Conservation (phyloP, 2,888 invertebrate genomes). For the Sesia apiformis region DNA sequence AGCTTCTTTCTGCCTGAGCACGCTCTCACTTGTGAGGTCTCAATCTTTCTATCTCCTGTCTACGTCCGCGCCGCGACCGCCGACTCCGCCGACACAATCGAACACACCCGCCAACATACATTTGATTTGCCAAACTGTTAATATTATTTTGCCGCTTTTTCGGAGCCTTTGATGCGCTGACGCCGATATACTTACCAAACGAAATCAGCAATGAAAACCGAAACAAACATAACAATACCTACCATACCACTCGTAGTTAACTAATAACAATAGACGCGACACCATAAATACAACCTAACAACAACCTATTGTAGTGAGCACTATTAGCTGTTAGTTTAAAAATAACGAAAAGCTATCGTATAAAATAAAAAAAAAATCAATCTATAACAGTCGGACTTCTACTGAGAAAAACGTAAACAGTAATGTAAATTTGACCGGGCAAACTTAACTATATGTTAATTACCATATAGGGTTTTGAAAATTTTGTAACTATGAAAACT, state of each 20-base stretch:
- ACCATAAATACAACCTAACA: neutral
- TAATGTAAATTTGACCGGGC: too few relatives aligned
- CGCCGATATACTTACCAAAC: slow-evolving; percentile 18
- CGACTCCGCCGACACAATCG: slow-evolving; percentile 12
- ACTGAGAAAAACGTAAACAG: too few relatives aligned
- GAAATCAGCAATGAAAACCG: neutral
- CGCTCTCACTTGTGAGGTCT: slow-evolving; percentile 63
- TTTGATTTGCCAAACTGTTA: slow-evolving; percentile 57
- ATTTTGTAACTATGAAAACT: slow-evolving; percentile 10
- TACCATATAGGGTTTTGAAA: too few relatives aligned
- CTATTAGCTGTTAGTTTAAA: neutral
- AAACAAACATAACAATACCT: neutral
- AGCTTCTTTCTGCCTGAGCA: slow-evolving; percentile 74
- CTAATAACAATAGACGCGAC: neutral
- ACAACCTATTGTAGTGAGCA: neutral
- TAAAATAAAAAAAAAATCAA: too few relatives aligned
- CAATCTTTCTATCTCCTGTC: slow-evolving; percentile 32
- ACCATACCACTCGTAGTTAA: neutral
- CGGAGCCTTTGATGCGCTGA: slow-evolving; percentile 49
- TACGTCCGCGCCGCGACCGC: slow-evolving; percentile 46
- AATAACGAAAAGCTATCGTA: too few relatives aligned
- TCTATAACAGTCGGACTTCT: too few relatives aligned
- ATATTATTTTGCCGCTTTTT: slow-evolving; percentile 66
- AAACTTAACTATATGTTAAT: too few relatives aligned
- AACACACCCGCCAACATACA: slow-evolving; percentile 36